Evolutionary conservation across 2,888 invertebrate species (phyloP), one percentile per base, ranked within the genome.

Genomic region (Drosophila colorata): DNA sequence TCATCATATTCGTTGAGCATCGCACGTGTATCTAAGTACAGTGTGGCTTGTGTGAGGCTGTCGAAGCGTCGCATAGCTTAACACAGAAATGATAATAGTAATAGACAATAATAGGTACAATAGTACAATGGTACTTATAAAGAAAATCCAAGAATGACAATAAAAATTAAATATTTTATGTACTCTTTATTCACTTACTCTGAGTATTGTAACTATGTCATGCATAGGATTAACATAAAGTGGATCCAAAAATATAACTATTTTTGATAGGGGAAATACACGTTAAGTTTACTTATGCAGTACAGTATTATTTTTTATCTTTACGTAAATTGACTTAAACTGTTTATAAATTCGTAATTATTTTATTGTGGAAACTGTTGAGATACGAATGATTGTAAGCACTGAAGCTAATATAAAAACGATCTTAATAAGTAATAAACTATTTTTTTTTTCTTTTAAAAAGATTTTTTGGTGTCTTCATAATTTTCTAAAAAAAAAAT

Each of bases 51-150:
- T 70, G 78, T 70, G 70, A 41, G 35, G 41, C 70, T 43, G 38
- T 43, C 38, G 16, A 14, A 38, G 25, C 25, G n/a, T 28, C 55
- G 53, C 48, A 44, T 64, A 63, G 80, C 77, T 83, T 84, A 83
- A 71, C 87, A 84, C 69, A 87, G 73, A 85, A 82, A 87, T 87
- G 67, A 86, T 80, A 83, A 83, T 78, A 70, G 72, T 67, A 80
- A 82, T 82, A 64, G 49, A 58, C 59, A 65, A 65, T 83, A 83
- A 83, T 79, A 74, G 74, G 48, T 66, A 76, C 68, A 74, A 66
- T 70, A 28, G 9, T 28, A 67, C 47, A 72, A 72, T 77, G 4
- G 52, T 25, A 66, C 44, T 58, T 74, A 38, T 43, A 60, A 75
- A 73, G 65, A 69, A 74, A 60, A 85, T 68, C 67, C 9, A 28